Percentiles rank a stretch among this genome's conserved stretches.
phyloP scores from a whole-genome alignment of 35 echinoderm and acorn worm species.

The Ptychodera flava region DNA sequence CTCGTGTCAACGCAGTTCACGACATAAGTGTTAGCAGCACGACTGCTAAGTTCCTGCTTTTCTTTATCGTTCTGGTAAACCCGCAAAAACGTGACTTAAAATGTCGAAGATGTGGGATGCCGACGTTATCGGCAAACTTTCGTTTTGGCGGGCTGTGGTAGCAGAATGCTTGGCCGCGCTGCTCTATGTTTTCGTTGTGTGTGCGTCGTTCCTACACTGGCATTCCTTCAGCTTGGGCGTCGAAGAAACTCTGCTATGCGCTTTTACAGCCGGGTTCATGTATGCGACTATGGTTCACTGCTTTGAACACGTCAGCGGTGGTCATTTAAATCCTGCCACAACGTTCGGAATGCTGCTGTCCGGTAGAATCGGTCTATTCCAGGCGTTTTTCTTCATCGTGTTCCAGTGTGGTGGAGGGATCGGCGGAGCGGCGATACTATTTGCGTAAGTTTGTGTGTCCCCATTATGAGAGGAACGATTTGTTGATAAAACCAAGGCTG shows the following conservation, averaged over 20 bases:
- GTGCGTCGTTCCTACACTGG: not conserved
- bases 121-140: conserved; percentile 21
- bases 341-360: conserved; percentile 43
- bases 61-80: too few species aligned
- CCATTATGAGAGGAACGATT: too few species aligned
- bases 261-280: conserved; percentile 18
- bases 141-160: conserved; percentile 72
- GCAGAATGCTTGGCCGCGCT: conserved; percentile 65
- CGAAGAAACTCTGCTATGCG: conserved; percentile 8
- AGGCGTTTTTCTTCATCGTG: conserved; percentile 42
- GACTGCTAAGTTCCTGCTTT: too few species aligned
- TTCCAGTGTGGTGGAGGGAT: conserved; percentile 67
- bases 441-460: not conserved
- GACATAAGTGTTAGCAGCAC: too few species aligned
- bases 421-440: conserved; percentile 16
- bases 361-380: not conserved
- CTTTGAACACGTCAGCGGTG: conserved; percentile 84
- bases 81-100: too few species aligned
- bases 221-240: conserved; percentile 12
- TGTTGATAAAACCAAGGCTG: too few species aligned
- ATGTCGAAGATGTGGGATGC: not conserved
- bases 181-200: conserved; percentile 57
- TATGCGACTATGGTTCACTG: conserved; percentile 74
- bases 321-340: conserved; percentile 83
- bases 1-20: too few species aligned